Evolutionary conservation across 2,113 vertebrate species (phyloP).

Genomic region (Amblyornis subalaris): DNA sequence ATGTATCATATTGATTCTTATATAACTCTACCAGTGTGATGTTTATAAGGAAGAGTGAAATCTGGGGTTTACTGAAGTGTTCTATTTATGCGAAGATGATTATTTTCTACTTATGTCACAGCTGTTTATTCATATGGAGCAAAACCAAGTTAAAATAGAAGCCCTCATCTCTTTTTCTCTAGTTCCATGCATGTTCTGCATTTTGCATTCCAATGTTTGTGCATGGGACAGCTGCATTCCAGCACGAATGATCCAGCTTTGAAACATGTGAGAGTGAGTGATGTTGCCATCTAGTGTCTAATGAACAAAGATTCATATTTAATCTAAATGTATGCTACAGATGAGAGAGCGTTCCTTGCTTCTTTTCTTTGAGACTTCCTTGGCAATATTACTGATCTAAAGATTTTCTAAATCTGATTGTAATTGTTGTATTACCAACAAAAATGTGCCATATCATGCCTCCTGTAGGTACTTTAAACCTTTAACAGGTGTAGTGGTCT

Average conservation of each 20-base stretch:
- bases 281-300: slow-evolving; percentile 44
- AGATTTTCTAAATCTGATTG: not conserved
- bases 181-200: not conserved
- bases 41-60: not conserved
- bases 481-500: not conserved
- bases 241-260: not conserved
- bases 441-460: not conserved
- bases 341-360: not conserved
- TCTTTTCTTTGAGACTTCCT: not conserved
- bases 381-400: not conserved
- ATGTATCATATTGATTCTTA: not conserved
- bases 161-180: not conserved
- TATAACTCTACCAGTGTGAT: not conserved
- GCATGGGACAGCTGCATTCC: not conserved
- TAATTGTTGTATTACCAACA: not conserved
- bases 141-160: not conserved
- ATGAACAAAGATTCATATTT: not conserved
- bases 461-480: not conserved
- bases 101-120: not conserved
- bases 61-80: not conserved
- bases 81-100: not conserved
- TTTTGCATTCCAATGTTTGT: not conserved
- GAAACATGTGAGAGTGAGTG: not conserved
- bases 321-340: not conserved
- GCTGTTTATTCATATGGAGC: not conserved